phyloP scores from a whole-genome alignment of 2,113 vertebrate species.

The Pomatostomus ruficeps region DNA sequence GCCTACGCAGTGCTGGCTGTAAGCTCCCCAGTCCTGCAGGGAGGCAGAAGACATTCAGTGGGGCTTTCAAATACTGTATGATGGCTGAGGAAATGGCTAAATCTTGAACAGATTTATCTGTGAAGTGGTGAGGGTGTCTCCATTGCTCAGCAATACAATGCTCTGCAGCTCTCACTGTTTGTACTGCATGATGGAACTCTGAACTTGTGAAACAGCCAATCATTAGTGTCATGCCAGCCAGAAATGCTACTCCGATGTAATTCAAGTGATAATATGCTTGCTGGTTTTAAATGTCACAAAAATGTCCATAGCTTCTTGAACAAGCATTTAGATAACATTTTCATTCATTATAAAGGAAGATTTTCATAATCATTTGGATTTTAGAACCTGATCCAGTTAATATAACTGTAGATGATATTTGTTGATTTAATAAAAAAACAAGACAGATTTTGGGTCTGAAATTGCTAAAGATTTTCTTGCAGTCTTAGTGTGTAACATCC shows the following conservation, averaged over 20 bases:
- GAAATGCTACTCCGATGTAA: background rate
- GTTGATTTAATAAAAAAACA: background rate
- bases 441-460: background rate
- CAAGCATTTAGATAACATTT: background rate
- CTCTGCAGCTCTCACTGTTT: background rate
- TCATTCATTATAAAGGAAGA: background rate
- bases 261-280: background rate
- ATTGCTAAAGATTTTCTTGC: background rate
- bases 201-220: background rate
- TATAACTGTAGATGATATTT: background rate
- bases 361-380: background rate
- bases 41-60: background rate
- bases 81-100: background rate
- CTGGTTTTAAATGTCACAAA: background rate
- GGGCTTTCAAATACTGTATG: background rate
- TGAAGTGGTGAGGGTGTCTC: background rate
- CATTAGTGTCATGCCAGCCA: background rate
- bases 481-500: background rate
- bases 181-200: background rate
- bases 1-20: rapidly evolving
- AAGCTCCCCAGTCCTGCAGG: background rate
- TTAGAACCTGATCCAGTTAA: background rate
- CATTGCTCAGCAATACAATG: rapidly evolving
- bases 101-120: background rate
- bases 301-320: background rate